Evolutionary conservation across 2,113 vertebrate genomes (phyloP), one percentile per base, ranked within the genome.

Genomic region (Neomonachus schauinslandi): DNA sequence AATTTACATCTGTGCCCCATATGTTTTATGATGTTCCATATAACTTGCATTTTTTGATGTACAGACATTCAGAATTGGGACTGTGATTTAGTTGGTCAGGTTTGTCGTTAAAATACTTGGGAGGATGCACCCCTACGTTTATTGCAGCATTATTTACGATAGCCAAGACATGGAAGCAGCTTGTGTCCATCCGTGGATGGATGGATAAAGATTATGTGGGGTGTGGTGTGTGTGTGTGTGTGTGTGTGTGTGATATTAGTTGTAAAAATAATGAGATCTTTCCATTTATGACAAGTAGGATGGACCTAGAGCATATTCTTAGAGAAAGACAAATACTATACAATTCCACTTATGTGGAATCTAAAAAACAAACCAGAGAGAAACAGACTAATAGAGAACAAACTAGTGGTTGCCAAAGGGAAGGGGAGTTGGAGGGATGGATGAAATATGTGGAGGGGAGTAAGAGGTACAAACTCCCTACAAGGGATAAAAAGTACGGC

Each of bases 11-110:
- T 81, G 74, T 76, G 24, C 9, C 61, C 42, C 71, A 77, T 59
- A 33, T 0, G 11, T 39, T 65, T 19, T 61, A 79, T 71, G 80
- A 57, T 42, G 28, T 46, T 95, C 33, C 10, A 55, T 61, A 42
- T 86, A 79, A 71, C 33, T 92, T 85, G 26, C 57, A 42, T 65
- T 67, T 93, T 91, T 98, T 96, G 22, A 91, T 82, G 31, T 63
- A 49, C 14, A 84, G 89, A 39, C 21, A 33, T 92, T 76, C 49
- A 76, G 21, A 74, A 59, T n/a, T 71, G 28, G 42, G 8, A 55
- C 19, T 96, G 74, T 77, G 67, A 24, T 67, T 86, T 83, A 83
- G 82, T 63, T 94, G 26, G 87, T 81, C 63, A 88, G 63, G 26
- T 26, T 82, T 95, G 42, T 14, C 49, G 65, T 90, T 94, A 88